A percentile compares a stretch with the other conserved stretches of the same genome.
Conservation (phyloP, 2,797 vertebrate genomes). For the Notoglanidium macrostoma region DNA sequence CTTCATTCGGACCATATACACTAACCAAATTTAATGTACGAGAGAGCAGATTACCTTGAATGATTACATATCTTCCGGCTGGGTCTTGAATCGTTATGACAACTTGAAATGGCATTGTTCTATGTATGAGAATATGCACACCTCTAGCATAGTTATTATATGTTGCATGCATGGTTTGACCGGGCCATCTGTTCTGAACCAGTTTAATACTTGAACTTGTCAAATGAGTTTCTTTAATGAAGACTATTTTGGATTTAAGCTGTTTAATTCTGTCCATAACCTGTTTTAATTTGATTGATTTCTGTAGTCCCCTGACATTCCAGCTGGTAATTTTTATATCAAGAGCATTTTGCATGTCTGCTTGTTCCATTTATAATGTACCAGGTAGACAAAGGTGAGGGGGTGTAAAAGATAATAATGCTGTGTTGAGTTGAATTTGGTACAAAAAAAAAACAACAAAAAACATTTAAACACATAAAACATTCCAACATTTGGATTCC, state of each 20-base stretch:
- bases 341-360: too few species aligned
- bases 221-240: slow-evolving; percentile 9
- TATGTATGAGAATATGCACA: neutral
- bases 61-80: slow-evolving; percentile 5
- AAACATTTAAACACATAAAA: too few species aligned
- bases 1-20: slow-evolving; percentile 10
- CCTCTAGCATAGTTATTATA: slow-evolving; percentile 11
- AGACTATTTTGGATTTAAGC: neutral
- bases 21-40: slow-evolving; percentile 7
- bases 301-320: too few species aligned
- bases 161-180: neutral
- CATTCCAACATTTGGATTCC: too few species aligned
- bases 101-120: slow-evolving; percentile 8
- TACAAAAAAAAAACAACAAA: too few species aligned
- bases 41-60: neutral
- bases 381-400: too few species aligned
- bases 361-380: too few species aligned
- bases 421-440: too few species aligned
- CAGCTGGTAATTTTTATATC: too few species aligned
- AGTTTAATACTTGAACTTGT: neutral
- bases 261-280: neutral
- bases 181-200: neutral
- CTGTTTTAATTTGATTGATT: too few species aligned
- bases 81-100: neutral
- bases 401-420: too few species aligned